Evolutionary conservation across 35 echinoderm and acorn worm species (phyloP), one percentile per base, ranked within the genome.

Genomic region (Strongylocentrotus purpuratus): DNA sequence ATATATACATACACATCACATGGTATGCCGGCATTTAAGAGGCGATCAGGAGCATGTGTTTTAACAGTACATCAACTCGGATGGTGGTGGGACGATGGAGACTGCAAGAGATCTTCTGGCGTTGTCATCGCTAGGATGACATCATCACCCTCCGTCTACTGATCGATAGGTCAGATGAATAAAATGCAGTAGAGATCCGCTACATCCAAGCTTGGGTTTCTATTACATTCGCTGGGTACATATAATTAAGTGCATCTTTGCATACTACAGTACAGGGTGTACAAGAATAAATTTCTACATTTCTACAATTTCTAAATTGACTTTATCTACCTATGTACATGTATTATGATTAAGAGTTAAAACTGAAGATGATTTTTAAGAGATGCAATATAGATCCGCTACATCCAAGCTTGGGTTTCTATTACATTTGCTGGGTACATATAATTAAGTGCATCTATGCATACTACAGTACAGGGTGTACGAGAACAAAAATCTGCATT

Each of bases 111-210:
- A 78, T 78, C 65, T 78, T n/a, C 65, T 28, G 22, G 20, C 65
- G 65, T 78, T 78, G 65, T 78, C 65, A 78, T 78, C 65, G 4
- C 22, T 9, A 6, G 22, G 65, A 78, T 78, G 65, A 78, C 65
- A 78, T 78, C 65, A 78, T n/a, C 65, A n/a, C 20, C 65, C 28
- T 78, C 65, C 65, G 65, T 22, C 52, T 78, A 78, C 20, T 78
- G 65, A 78, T 78, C 65, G 22, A 78, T 78, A 78, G 65, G 65
- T 78, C 65, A 78, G 65, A 78, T 78, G 65, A 78, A 78, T 78
- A 78, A 41, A 78, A 78, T 78, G 65, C 65, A 78, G n/a, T 78
- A 8, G 65, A 78, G 22, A 78, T 22, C 65, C 20, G 65, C 65
- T 78, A 78, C 65, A 78, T 78, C 15, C 28, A 78, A 18, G 65